phyloP scores from a whole-genome alignment of 2,113 vertebrate genomes.

The Vulpes vulpes region DNA sequence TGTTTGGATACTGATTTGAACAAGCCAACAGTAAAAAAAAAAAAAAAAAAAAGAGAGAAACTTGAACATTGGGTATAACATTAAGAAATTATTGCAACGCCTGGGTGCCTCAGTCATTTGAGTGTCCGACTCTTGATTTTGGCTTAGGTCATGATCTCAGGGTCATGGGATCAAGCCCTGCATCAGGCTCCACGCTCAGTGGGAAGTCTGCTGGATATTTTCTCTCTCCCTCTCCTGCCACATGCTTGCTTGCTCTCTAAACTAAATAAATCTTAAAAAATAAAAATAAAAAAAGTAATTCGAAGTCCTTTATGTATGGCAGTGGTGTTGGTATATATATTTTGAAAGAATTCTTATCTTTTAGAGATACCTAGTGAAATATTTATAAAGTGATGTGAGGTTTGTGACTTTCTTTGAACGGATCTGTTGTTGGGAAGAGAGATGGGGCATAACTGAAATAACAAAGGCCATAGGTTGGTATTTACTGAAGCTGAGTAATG shows the following conservation, averaged over 20 bases:
- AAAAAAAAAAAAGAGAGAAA: background rate
- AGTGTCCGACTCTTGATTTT: background rate
- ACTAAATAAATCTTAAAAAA: background rate
- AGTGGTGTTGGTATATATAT: background rate
- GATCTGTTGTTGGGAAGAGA: background rate
- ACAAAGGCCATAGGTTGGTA: background rate
- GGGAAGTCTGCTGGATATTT: background rate
- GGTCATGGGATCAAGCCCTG: background rate
- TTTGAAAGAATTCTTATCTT: background rate
- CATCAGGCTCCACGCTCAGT: background rate
- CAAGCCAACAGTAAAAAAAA: background rate
- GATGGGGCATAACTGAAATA: too few relatives aligned
- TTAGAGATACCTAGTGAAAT: background rate
- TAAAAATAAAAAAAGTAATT: background rate
- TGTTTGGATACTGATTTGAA: background rate
- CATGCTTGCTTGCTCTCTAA: background rate
- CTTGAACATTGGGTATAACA: background rate
- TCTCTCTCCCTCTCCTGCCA: background rate
- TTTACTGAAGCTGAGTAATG: background rate
- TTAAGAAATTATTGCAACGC: background rate
- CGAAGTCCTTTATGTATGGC: background rate
- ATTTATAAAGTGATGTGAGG: background rate
- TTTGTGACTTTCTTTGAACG: background rate
- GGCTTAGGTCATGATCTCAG: background rate
- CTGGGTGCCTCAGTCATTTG: background rate